Base-by-base conservation (phyloP, 2,888 invertebrate genomes). In the Sericinus montela region DNA sequence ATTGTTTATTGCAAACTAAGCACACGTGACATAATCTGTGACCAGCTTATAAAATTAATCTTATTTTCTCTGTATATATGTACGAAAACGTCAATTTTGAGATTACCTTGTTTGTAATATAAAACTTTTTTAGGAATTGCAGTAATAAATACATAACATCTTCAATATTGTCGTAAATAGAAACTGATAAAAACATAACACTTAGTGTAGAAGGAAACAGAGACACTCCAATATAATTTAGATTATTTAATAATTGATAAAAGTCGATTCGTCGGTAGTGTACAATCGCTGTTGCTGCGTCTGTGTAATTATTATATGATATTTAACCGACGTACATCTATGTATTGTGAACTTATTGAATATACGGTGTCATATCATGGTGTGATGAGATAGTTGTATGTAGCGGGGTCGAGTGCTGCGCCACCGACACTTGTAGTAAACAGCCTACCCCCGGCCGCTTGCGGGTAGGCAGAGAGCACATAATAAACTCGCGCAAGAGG, bases 281-380 rank as follows among this genome's bases (percentile, higher is more conserved):
- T 38, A 32, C 19, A 13, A 32, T 38, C 30, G 42, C 37, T 42
- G 23, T 48, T 41, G 50, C 50, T 50, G 41, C 19, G 36, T 40
- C 36, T 41, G 9, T 36, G 23, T 49, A 49, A 45, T 14, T 49
- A 49, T 40, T 34, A 35, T 29, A 44, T 38, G 32, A 25, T 48
- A 43, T 48, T 28, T 49, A 35, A 44, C 39, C 38, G 37, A 52
- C 54, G 45, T 50, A n/a, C n/a, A n/a, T n/a, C n/a, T n/a, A 52
- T 57, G 58, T 59, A 49, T 19, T 60, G 61, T 58, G 61, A 61
- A 64, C 52, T 61, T 58, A 55, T 55, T 55, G 58, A 67, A 47
- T 47, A 66, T 65, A 75, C 76, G 70, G 68, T 74, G 72, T 82
- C 84, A 84, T 84, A 84, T 85, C 83, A 84, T 72, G 71, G 73